Evolutionary conservation across 2,113 vertebrate genomes (phyloP), one percentile per base, ranked within the genome.

Genomic region (Muntiacus reevesi): DNA sequence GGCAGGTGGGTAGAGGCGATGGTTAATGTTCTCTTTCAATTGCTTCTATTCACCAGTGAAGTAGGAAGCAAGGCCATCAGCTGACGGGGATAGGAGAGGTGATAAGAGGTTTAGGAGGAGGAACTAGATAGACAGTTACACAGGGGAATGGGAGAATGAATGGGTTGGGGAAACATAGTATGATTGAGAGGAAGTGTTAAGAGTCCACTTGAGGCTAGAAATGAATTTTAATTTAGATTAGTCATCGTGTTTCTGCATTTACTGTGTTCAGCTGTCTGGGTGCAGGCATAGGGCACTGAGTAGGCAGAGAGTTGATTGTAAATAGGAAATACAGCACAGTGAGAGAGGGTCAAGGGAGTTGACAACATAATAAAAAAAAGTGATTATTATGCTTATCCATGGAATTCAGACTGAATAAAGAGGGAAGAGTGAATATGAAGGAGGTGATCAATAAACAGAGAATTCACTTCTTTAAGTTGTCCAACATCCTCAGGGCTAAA

Each of bases 171-270:
- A 87, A 93, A 90, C 13, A 30, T 27, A 93, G 27, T 60, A 0
- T 94, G 88, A 97, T 90, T 96, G 92, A 40, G 17, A 84, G 91
- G 91, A 89, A 71, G 79, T 33, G 57, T 85, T 17, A 87, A 94
- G 91, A 67, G 86, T 43, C 93, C 89, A 86, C 93, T 95, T 76
- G 97, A 96, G 76, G 74, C 36, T 12, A 47, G 71, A 87, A 95
- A 74, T 59, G 90, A 45, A 30, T 83, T 54, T 86, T 40, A 83
- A 93, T 96, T 50, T 92, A 50, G 45, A 74, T n/a, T 23, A 60
- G 87, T 96, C 62, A 52, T 62, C 11, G 2, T 10, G 55, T 43
- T 30, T 59, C 79, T 40, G 16, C 36, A 19, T 71, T 92, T 9
- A 3, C 83, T 74, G 23, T 60, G 87, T 40, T 96, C 64, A 52